phyloP scores from a whole-genome alignment of 2,113 vertebrate genomes.

The Baryphthengus martii region DNA sequence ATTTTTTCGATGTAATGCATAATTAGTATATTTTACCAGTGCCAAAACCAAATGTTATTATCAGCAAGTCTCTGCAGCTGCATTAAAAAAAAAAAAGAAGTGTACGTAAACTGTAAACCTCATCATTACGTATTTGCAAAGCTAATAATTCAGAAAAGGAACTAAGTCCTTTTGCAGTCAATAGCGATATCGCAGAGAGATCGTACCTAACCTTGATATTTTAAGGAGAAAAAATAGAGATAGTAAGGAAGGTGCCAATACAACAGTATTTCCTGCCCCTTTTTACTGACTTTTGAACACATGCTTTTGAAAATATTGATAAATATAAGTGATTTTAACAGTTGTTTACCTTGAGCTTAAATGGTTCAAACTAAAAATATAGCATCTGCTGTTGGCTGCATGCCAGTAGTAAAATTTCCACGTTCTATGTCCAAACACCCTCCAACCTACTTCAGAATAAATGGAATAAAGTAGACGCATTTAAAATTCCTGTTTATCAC shows the following conservation, averaged over 20 bases:
- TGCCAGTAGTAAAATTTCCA: not conserved
- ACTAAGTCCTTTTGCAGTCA: not conserved
- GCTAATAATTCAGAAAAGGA: not conserved
- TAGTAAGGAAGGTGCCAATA: not conserved
- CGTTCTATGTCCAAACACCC: not conserved
- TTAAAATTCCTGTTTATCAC: not conserved
- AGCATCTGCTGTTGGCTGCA: not conserved
- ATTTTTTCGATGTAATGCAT: not conserved
- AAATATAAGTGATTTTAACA: not conserved
- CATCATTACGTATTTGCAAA: not conserved
- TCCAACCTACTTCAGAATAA: not conserved
- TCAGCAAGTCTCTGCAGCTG: not conserved
- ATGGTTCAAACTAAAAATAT: not conserved
- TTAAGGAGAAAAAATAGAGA: not conserved
- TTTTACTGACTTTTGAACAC: not conserved
- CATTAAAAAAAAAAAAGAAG: not conserved
- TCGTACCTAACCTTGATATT: not conserved
- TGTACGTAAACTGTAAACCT: not conserved
- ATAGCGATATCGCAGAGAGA: accelerated
- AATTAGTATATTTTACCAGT: not conserved
- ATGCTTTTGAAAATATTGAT: not conserved
- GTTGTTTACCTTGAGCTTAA: not conserved
- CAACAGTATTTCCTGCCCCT: not conserved
- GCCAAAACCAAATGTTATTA: accelerated
- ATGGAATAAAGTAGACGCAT: not conserved